phyloP scores from a whole-genome alignment of 2,888 invertebrate species.

The Desoria tigrina region DNA sequence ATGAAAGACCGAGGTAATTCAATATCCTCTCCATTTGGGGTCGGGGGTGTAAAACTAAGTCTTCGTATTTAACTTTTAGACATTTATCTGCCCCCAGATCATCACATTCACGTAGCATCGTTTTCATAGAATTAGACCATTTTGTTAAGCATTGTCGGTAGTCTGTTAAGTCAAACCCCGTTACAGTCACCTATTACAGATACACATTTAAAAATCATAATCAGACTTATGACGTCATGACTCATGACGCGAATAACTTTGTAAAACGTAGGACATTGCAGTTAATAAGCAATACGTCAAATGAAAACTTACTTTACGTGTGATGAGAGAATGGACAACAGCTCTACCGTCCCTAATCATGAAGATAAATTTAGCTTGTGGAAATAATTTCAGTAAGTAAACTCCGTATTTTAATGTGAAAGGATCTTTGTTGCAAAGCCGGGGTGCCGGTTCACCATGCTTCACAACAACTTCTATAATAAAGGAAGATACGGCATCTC shows the following conservation, averaged over 20 bases:
- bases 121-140: slow-evolving; percentile 94
- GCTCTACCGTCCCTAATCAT: slow-evolving; percentile 98
- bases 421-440: slow-evolving; percentile 98
- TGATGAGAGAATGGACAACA: slow-evolving; percentile 97
- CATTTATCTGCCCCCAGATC: slow-evolving; percentile 62
- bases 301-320: slow-evolving; percentile 71
- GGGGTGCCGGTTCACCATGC: slow-evolving; percentile 91
- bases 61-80: slow-evolving; percentile 92
- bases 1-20: slow-evolving; percentile 84
- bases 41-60: slow-evolving; percentile 90
- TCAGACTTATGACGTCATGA: no score
- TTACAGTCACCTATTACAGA: slow-evolving; percentile 78
- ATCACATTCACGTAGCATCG: slow-evolving; percentile 91
- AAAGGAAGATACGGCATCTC: slow-evolving; percentile 94
- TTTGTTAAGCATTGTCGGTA: slow-evolving; percentile 92
- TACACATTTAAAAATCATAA: slow-evolving; percentile 37
- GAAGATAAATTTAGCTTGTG: slow-evolving; percentile 95
- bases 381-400: slow-evolving; percentile 91
- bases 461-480: slow-evolving; percentile 93
- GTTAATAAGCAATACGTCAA: no score
- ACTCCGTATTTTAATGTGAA: slow-evolving; percentile 95
- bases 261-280: neutral
- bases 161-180: slow-evolving; percentile 90
- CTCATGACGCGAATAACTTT: neutral
- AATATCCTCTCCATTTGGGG: slow-evolving; percentile 85